A percentile compares a stretch with the other conserved stretches of the same genome.
Evolutionary conservation across 2,888 invertebrate species (phyloP).

Genomic region (Stenolophus ochropezus): DNA sequence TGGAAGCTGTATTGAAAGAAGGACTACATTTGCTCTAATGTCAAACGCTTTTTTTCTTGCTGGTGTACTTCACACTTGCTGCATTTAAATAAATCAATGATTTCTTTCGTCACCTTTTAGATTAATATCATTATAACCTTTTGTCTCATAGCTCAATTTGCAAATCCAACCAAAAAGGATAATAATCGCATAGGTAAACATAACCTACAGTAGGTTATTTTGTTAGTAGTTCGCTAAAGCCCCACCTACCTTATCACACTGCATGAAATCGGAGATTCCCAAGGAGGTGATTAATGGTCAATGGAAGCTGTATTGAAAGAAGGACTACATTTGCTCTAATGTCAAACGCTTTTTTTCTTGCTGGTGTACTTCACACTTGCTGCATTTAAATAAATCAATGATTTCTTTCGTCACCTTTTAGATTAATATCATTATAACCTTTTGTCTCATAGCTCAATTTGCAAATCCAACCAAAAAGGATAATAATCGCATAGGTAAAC

Average conservation of each 20-base stretch:
- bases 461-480: too few relatives aligned
- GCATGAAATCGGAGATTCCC: constrained; percentile 50
- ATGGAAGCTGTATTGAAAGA: neutral
- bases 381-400: neutral
- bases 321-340: neutral
- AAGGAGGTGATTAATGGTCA: constrained; percentile 45
- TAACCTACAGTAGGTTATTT: too few relatives aligned
- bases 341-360: neutral
- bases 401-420: neutral
- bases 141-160: too few relatives aligned
- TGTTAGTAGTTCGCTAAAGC: too few relatives aligned
- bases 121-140: too few relatives aligned
- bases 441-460: too few relatives aligned
- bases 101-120: neutral
- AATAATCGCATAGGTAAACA: too few relatives aligned
- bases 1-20: neutral
- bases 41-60: neutral
- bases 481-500: too few relatives aligned
- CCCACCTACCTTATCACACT: constrained; percentile 14
- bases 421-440: too few relatives aligned
- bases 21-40: neutral
- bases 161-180: too few relatives aligned
- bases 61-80: neutral
- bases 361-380: neutral
- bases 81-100: neutral